Conservation (phyloP, 2,797 vertebrate genomes). For the Gallirallus australis region DNA sequence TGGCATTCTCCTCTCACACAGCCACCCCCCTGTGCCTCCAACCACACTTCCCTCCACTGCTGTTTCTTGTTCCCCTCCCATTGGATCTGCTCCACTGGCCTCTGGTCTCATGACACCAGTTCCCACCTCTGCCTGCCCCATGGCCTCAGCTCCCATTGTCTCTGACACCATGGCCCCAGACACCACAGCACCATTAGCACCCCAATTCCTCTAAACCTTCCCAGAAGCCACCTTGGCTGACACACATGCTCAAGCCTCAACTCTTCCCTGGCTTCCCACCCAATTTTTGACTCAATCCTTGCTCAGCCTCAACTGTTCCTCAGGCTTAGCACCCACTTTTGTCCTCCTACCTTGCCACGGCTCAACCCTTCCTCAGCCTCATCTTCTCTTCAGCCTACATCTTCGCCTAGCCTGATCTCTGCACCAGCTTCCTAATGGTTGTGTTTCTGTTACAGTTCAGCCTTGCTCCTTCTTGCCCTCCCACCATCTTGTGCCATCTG, state of each 20-base stretch:
- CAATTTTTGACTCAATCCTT: too few species aligned
- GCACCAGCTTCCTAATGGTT: background rate
- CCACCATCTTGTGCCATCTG: background rate
- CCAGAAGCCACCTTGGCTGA: background rate
- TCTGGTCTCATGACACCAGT: fast-evolving
- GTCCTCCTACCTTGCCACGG: background rate
- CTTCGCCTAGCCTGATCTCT: fast-evolving
- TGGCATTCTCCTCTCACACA: background rate
- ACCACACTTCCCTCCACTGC: background rate
- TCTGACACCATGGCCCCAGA: background rate
- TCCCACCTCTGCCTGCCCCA: background rate
- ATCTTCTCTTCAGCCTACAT: background rate
- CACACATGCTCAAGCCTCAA: background rate
- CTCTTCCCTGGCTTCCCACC: background rate
- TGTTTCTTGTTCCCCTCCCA: background rate
- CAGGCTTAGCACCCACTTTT: background rate
- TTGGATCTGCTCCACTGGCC: background rate
- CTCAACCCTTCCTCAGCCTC: background rate
- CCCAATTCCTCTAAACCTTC: background rate
- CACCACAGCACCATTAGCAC: fast-evolving
- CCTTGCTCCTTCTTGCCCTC: background rate
- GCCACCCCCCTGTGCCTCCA: background rate
- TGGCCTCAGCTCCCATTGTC: background rate
- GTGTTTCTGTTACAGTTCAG: background rate
- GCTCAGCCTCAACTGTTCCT: background rate